phyloP scores from a whole-genome alignment of 2,113 vertebrate species.

The Upupa epops region DNA sequence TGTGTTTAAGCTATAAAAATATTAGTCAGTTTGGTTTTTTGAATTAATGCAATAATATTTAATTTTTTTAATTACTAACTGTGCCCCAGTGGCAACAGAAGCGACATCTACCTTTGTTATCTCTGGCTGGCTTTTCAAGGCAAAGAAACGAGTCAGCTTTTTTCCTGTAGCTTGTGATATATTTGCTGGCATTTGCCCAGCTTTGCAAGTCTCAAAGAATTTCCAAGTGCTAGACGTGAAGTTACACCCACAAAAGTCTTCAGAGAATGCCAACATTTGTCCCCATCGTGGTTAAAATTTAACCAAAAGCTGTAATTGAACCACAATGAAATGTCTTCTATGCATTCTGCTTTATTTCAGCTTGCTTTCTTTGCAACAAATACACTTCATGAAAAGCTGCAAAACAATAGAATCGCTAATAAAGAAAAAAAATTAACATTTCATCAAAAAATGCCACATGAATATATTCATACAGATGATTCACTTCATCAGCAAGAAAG shows the following conservation, averaged over 20 bases:
- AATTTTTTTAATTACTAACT: neutral
- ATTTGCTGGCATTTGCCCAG: slow-evolving; percentile 36
- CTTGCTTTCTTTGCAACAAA: slow-evolving; percentile 45
- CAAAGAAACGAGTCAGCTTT: slow-evolving; percentile 48
- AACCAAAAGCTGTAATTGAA: slow-evolving; percentile 63
- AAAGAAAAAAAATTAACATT: slow-evolving; percentile 65
- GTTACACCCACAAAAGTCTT: slow-evolving; percentile 59
- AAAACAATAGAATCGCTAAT: slow-evolving; percentile 57
- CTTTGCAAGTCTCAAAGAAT: slow-evolving; percentile 37
- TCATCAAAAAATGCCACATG: slow-evolving; percentile 64
- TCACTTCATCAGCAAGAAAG: slow-evolving; percentile 59
- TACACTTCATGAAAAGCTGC: slow-evolving; percentile 51
- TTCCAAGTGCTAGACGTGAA: slow-evolving; percentile 56
- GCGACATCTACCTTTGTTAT: slow-evolving; percentile 52
- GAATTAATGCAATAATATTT: neutral
- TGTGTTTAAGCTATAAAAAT: neutral
- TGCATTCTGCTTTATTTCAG: slow-evolving; percentile 69
- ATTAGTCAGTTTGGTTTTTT: neutral
- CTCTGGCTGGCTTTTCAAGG: slow-evolving; percentile 25
- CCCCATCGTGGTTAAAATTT: slow-evolving; percentile 63
- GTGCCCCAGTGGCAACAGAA: neutral
- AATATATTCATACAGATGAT: slow-evolving; percentile 48
- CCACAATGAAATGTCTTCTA: slow-evolving; percentile 59
- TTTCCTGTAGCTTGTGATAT: slow-evolving; percentile 37
- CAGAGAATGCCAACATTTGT: slow-evolving; percentile 54